Percentiles rank a stretch among this genome's conserved stretches.
phyloP scores from a whole-genome alignment of 2,113 vertebrate genomes.

The Atlantisia rogersi region DNA sequence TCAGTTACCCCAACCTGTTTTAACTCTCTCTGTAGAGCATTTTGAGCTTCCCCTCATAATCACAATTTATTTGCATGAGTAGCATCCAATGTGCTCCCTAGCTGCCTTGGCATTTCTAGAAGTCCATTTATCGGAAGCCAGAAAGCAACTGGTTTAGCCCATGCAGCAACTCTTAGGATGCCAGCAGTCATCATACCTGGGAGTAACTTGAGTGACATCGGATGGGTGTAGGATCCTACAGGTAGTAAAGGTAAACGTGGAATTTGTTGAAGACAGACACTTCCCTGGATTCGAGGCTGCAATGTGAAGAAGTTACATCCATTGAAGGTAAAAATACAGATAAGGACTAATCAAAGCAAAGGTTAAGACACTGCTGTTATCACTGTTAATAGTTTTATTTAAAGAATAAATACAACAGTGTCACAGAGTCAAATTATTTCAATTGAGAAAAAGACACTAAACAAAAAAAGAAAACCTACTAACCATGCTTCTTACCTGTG shows the following conservation, averaged over 20 bases:
- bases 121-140: neutral
- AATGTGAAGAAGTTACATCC: conserved; percentile 39
- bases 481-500: conserved; percentile 70
- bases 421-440: neutral
- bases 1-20: neutral
- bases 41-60: neutral
- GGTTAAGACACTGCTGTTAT: neutral
- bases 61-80: neutral
- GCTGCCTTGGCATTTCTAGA: neutral
- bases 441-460: neutral
- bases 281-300: conserved; percentile 91
- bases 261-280: conserved; percentile 91
- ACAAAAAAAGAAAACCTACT: neutral
- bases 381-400: neutral
- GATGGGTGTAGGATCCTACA: conserved; percentile 95
- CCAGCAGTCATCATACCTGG: conserved; percentile 79
- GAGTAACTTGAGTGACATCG: conserved; percentile 92
- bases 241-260: conserved; percentile 96
- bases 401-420: neutral
- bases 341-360: neutral
- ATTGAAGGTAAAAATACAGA: neutral
- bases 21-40: neutral
- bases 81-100: neutral
- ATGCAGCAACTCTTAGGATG: neutral
- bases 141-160: neutral